Evolutionary conservation across 2,888 invertebrate genomes (phyloP).

Genomic region (Lepidochrysops patricia): DNA sequence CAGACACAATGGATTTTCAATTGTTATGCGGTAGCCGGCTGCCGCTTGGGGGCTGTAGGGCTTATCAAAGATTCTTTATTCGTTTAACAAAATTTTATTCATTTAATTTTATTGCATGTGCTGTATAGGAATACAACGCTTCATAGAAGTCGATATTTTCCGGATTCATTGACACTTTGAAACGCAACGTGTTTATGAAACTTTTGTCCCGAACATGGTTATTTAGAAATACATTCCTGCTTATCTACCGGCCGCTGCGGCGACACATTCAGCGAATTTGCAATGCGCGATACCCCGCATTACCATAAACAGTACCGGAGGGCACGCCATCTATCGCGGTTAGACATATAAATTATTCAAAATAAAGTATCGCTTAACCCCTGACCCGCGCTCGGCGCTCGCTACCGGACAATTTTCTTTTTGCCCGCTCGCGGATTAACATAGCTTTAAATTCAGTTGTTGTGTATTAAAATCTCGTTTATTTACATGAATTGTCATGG

Average conservation of each 20-base stretch:
- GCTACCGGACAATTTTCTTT: slow-evolving; percentile 25
- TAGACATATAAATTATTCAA: slow-evolving; percentile 75
- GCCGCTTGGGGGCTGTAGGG: no score
- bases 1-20: no score
- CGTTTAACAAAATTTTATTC: no score
- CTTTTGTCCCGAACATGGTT: slow-evolving; percentile 44
- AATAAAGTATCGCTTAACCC: slow-evolving; percentile 75
- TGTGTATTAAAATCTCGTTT: background rate
- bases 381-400: slow-evolving; percentile 45
- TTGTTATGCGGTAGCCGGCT: no score
- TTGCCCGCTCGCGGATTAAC: slow-evolving; percentile 20
- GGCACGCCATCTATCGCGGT: slow-evolving; percentile 70
- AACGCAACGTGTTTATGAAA: slow-evolving; percentile 29
- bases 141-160: no score
- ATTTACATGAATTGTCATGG: background rate
- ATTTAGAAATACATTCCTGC: slow-evolving; percentile 50
- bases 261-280: slow-evolving; percentile 71
- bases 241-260: slow-evolving; percentile 59
- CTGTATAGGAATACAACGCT: no score
- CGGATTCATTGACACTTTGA: background rate
- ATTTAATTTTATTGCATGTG: no score
- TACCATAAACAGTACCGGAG: slow-evolving; percentile 73
- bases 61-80: no score
- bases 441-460: slow-evolving; percentile 10
- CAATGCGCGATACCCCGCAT: slow-evolving; percentile 72